These are phyloP conservation scores for Paramormyrops hopkinsi DNA, from an alignment of 2,797 vertebrate species.

Conservation along the genomic window DNA sequence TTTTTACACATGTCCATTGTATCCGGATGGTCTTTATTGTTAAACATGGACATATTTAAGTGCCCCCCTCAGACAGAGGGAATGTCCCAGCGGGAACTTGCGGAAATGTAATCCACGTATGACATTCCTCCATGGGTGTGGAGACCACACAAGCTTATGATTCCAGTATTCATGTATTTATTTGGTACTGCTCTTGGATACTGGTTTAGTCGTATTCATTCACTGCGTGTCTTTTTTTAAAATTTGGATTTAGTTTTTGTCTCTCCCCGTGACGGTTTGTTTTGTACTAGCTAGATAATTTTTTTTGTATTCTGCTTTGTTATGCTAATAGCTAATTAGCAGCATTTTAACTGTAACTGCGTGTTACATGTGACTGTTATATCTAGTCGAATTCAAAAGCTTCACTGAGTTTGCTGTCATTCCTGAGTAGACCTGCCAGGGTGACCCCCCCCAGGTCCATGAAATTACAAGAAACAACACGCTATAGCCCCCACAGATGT, in stretches of 20 bases:
- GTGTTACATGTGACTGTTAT: background rate
- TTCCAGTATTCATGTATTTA: background rate
- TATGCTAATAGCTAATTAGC: background rate
- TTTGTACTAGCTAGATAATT: background rate
- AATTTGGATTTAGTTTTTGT: background rate
- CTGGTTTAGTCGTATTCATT: background rate
- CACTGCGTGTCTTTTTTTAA: background rate
- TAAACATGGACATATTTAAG: background rate
- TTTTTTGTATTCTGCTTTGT: background rate
- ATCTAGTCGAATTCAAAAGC: background rate
- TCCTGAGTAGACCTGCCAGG: background rate
- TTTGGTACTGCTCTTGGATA: background rate
- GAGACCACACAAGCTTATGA: background rate
- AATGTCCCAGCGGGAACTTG: background rate
- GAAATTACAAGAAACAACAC: background rate
- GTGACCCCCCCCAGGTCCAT: background rate
- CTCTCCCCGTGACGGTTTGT: background rate
- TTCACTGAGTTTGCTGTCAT: background rate
- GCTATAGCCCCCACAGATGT: background rate
- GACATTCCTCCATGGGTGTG: background rate
- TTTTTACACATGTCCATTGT: background rate
- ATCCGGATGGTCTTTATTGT: background rate
- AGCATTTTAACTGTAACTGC: background rate
- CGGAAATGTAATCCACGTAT: background rate
- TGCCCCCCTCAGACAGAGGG: background rate